These are phyloP conservation scores for Tetrax tetrax DNA, from an alignment of 2,113 vertebrate species.

Conservation along the genomic window DNA sequence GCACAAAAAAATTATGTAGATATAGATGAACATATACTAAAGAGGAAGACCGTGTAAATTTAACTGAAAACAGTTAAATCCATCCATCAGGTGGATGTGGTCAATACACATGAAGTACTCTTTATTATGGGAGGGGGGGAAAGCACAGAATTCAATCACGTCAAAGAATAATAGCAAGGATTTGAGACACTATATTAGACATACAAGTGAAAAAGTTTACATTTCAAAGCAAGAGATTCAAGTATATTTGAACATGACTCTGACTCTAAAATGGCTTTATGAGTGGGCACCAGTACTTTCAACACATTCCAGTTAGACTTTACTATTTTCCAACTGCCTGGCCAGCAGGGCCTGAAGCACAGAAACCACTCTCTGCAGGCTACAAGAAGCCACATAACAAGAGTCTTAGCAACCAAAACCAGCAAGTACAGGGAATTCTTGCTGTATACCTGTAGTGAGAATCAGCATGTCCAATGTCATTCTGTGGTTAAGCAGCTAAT, in stretches of 20 bases:
- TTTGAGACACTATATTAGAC: background rate
- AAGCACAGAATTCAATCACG: background rate
- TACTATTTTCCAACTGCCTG: background rate
- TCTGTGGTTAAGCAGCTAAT: slow-evolving; percentile 25
- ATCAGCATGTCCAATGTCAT: background rate
- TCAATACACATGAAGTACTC: background rate
- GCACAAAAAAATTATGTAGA: background rate
- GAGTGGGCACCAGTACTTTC: background rate
- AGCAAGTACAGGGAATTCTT: slow-evolving; percentile 3
- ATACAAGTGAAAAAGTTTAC: background rate
- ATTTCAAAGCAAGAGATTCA: background rate
- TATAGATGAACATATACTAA: background rate
- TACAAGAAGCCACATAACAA: background rate
- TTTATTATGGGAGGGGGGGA: too few species aligned
- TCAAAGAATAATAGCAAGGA: background rate
- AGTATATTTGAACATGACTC: background rate
- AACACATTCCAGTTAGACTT: background rate
- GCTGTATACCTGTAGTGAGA: background rate
- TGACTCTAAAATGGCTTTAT: background rate
- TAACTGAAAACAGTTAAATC: background rate
- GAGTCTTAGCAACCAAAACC: background rate
- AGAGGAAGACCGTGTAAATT: background rate
- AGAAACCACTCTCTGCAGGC: background rate
- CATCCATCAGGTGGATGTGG: background rate
- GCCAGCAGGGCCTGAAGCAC: background rate